A percentile compares a stretch with the other conserved stretches of the same genome.
Conservation (phyloP, 2,113 vertebrate genomes). For the Tylochromis polylepis region DNA sequence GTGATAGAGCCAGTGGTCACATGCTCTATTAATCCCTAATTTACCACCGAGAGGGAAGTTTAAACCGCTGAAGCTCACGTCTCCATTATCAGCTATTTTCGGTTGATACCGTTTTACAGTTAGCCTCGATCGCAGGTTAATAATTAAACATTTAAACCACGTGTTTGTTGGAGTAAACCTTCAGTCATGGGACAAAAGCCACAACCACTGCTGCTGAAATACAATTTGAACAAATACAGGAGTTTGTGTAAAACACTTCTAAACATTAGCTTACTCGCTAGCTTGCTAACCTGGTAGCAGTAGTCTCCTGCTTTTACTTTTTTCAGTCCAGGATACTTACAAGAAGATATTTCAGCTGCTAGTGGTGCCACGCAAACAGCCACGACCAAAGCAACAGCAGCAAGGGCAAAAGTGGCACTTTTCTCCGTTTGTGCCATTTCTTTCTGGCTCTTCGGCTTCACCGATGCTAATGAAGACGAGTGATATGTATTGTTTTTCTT, state of each 20-base stretch:
- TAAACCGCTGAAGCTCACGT: constrained; percentile 19
- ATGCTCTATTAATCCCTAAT: constrained; percentile 52
- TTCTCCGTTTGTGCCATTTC: constrained; percentile 18
- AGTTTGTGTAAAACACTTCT: not conserved
- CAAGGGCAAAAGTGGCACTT: not conserved
- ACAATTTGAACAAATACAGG: not conserved
- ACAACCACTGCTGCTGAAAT: not conserved
- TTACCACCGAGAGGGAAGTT: constrained; percentile 55
- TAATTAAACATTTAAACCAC: not conserved
- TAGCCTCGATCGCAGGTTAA: not conserved
- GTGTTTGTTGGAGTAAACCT: not conserved
- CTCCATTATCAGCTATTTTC: no score
- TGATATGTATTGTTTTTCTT: not conserved
- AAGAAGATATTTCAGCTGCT: constrained; percentile 17
- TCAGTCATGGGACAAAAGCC: rapidly evolving
- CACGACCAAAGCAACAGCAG: constrained; percentile 18
- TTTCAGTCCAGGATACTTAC: constrained; percentile 50
- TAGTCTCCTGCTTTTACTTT: not conserved
- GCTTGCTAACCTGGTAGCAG: not conserved
- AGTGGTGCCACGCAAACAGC: constrained; percentile 54
- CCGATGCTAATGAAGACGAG: not conserved
- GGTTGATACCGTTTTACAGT: not conserved
- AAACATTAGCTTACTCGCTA: not conserved
- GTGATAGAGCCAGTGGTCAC: constrained; percentile 60
- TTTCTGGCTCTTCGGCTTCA: not conserved